Base-by-base conservation (phyloP, 2,888 invertebrate species). In the Eledona agricola region DNA sequence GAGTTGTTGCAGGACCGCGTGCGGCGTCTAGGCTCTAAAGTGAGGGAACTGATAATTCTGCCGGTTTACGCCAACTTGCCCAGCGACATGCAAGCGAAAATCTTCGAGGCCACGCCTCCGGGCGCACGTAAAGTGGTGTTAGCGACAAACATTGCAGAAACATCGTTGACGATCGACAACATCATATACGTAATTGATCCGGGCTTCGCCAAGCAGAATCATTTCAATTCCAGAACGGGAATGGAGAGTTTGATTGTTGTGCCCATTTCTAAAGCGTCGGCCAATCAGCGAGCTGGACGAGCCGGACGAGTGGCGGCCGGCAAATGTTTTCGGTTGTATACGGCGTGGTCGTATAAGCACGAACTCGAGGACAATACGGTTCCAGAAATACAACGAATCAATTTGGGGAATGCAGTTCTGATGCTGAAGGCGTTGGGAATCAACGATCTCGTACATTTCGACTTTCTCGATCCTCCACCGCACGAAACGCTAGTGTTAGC, bases 121-220 rank as follows among this genome's bases (percentile, higher is more conserved):
- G 93, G 94, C 56, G 96, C 98, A 0, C 82, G 99, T 55, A 99
- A 99, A 81, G 95, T 98, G 5, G 90, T 99, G 4, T 77, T 99
- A 29, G 99, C 99, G 0, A 99, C 99, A 9, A 99, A 99, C 72
- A 99, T 99, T 69, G 99, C 99, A 0, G 99, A 99, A 80, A 99
- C 99, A 0, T 98, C 98, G 1, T 79, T 99, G 17, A 99, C 99
- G 0, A 99, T 99, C 63, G 98, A 99, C 73, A 98, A 98, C 67
- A 99, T 99, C 58, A 89, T 95, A 55, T 99, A 96, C 78, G 99
- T 99, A 0, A 96, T 99, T 61, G 99, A 99, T 79, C 96, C 98
- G n/a, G 99, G 99, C 0, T 99, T 97, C 79, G 94, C 95, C 31
- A 99, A 99, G 75, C 97, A 98, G 78, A 98, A 98, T 73, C 96